Percentiles rank a stretch among this genome's conserved stretches.
Conservation (phyloP, 2,113 vertebrate genomes). For the Melanerpes formicivorus region DNA sequence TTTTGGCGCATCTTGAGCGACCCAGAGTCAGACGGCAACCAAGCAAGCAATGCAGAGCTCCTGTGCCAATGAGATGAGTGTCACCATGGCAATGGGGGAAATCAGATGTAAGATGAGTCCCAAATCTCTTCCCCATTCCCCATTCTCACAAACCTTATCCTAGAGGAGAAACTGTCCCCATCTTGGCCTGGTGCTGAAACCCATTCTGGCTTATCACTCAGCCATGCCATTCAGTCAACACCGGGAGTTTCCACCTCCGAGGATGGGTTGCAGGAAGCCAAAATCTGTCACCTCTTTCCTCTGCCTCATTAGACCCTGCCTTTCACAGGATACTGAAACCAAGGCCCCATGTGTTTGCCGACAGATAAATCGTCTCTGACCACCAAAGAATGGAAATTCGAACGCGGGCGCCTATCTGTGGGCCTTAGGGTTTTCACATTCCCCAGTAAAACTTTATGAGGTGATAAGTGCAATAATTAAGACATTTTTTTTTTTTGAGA, state of each 20-base stretch:
- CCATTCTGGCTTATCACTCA: constrained; percentile 56
- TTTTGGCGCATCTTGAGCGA: not conserved
- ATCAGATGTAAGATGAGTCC: not conserved
- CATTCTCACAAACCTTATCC: not conserved
- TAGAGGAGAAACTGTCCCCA: not conserved
- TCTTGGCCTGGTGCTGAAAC: not conserved
- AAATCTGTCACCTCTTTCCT: constrained; percentile 67
- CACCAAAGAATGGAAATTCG: constrained; percentile 34
- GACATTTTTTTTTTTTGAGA: not conserved
- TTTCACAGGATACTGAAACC: constrained; percentile 67
- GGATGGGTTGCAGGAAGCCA: constrained; percentile 68
- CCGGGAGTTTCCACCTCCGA: constrained; percentile 50
- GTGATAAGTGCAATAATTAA: not conserved
- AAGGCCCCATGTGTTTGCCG: not conserved
- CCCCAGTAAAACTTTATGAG: rapidly evolving
- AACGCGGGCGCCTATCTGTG: not conserved
- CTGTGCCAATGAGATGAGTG: rapidly evolving
- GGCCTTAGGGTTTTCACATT: not conserved
- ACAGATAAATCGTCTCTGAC: constrained; percentile 24
- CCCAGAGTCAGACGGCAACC: not conserved
- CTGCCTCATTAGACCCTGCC: constrained; percentile 47
- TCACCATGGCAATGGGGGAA: not conserved
- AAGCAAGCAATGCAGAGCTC: not conserved
- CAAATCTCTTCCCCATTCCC: not conserved
- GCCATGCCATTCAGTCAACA: constrained; percentile 39